Conservation (phyloP, 2,888 invertebrate species). For the Drosophila putrida region DNA sequence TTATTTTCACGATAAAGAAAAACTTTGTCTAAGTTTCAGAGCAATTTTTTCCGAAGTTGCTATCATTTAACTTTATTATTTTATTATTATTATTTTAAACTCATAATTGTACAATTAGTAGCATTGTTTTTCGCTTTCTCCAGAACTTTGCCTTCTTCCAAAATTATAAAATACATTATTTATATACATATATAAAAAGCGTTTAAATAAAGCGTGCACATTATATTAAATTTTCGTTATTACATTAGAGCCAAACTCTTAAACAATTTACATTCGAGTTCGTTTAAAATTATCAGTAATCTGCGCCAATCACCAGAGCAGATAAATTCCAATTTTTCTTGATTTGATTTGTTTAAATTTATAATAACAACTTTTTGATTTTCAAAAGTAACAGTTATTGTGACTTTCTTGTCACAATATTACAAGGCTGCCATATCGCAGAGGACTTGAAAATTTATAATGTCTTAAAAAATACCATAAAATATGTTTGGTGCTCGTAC, state of each 20-base stretch:
- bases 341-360: too few relatives aligned
- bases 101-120: background rate
- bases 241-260: background rate
- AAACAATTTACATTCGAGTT: background rate
- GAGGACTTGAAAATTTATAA: background rate
- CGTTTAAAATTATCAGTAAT: background rate
- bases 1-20: background rate
- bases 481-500: too few relatives aligned
- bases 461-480: slow-evolving; percentile 6
- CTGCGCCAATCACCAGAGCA: slow-evolving; percentile 2
- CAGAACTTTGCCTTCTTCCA: background rate
- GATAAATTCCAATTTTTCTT: too few relatives aligned
- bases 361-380: too few relatives aligned
- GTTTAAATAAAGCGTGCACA: background rate
- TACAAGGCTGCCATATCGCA: background rate
- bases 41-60: too few relatives aligned
- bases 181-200: background rate
- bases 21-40: too few relatives aligned
- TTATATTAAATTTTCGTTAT: background rate
- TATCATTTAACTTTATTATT: background rate
- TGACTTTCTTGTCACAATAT: background rate
- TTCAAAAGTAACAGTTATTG: too few relatives aligned
- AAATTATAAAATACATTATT: background rate
- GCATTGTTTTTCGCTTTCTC: background rate
- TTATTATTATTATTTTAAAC: background rate